phyloP scores from a whole-genome alignment of 2,797 vertebrate genomes.

The Phoebastria nigripes region DNA sequence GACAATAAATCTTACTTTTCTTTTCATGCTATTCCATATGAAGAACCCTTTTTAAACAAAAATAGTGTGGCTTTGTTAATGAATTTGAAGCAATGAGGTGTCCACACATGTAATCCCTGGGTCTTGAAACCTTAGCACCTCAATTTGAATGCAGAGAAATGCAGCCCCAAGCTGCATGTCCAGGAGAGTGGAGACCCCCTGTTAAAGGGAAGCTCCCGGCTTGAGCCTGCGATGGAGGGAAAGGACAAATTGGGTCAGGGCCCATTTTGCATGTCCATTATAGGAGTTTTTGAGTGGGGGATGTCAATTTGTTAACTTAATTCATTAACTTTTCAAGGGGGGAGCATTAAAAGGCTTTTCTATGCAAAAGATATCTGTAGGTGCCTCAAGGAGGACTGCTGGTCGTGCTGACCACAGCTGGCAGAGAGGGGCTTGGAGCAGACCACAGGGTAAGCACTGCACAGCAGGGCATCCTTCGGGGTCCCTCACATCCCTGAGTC shows the following conservation, averaged over 20 bases:
- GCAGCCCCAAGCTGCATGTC: not conserved
- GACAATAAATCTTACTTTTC: not conserved
- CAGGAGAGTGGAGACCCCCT: not conserved
- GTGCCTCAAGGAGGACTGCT: not conserved
- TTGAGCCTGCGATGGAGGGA: not conserved
- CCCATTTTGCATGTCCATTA: not conserved
- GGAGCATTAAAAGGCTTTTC: not conserved
- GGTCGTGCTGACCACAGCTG: not conserved
- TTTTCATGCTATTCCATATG: not conserved
- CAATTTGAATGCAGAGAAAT: not conserved
- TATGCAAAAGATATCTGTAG: not conserved
- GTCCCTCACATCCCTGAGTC: not conserved
- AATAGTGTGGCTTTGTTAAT: not conserved
- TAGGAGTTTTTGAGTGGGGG: not conserved
- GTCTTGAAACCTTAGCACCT: not conserved
- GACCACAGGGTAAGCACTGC: too few relatives aligned
- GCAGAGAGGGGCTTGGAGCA: not conserved
- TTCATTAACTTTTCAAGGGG: not conserved
- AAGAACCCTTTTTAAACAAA: not conserved
- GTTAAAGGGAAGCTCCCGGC: not conserved
- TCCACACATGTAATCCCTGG: not conserved
- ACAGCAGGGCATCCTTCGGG: not conserved
- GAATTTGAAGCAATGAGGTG: not conserved
- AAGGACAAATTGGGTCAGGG: not conserved
- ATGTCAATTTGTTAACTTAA: not conserved